A percentile compares a stretch with the other conserved stretches of the same genome.
Conservation (phyloP, 1,140 invertebrate species). For the Sitophilus oryzae region DNA sequence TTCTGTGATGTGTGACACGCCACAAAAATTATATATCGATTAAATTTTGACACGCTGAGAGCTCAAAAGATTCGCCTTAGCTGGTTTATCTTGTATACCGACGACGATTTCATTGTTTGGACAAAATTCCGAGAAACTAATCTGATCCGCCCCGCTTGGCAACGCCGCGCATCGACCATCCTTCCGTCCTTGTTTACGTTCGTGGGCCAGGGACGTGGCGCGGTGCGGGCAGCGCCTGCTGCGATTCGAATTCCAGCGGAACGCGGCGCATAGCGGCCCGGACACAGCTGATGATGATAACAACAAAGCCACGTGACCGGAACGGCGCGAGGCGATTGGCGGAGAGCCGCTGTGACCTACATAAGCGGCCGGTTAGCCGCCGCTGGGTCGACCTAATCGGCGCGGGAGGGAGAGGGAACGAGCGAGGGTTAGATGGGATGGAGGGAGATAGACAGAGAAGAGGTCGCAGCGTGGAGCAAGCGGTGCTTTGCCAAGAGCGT, state of each 20-base stretch:
- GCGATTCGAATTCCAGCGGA: slow-evolving; percentile 9
- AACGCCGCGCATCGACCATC: too few species aligned
- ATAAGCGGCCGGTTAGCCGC: slow-evolving; percentile 36
- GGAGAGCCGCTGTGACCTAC: slow-evolving; percentile 39
- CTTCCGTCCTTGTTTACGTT: slow-evolving; percentile 19
- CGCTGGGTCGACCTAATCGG: slow-evolving; percentile 30
- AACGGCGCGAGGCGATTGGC: slow-evolving; percentile 24
- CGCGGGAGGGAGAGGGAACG: slow-evolving; percentile 27
- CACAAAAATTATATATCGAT: too few species aligned
- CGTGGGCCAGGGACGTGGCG: slow-evolving; percentile 15
- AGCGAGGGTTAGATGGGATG: too few species aligned
- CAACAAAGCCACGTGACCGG: slow-evolving; percentile 45
- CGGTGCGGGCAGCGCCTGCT: background rate
- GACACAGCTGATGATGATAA: slow-evolving; percentile 47
- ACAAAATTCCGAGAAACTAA: too few species aligned
- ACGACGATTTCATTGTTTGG: too few species aligned
- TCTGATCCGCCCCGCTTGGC: too few species aligned
- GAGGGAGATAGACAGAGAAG: too few species aligned
- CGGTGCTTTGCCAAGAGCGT: too few species aligned
- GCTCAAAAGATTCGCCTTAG: too few species aligned
- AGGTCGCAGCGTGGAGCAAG: slow-evolving; percentile 35
- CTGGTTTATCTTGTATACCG: too few species aligned
- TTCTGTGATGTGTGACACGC: too few species aligned
- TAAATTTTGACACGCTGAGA: too few species aligned
- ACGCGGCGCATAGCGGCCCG: slow-evolving; percentile 36